A percentile compares a stretch with the other conserved stretches of the same genome.
phyloP scores from a whole-genome alignment of 2,888 invertebrate species.

The Ormyrus labotus region DNA sequence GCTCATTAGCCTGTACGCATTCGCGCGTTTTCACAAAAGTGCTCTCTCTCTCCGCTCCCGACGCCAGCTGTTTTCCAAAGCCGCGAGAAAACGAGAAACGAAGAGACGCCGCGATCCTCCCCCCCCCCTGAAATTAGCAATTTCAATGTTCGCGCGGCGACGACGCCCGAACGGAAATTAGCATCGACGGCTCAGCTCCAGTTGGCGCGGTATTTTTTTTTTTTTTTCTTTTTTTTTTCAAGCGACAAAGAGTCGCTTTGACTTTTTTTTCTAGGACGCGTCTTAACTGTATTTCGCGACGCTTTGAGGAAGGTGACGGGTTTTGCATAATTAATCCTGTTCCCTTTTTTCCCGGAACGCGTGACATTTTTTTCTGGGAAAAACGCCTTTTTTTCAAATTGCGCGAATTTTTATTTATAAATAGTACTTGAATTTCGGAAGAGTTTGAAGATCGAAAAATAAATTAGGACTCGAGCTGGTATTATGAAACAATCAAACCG shows the following conservation, averaged over 20 bases:
- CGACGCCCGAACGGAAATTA: conserved; percentile 42
- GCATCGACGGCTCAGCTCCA: conserved; percentile 44
- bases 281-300: conserved; percentile 38
- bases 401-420: not conserved
- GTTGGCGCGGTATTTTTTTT: conserved; percentile 44
- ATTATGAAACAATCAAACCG: not conserved
- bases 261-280: conserved; percentile 30
- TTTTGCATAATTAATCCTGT: conserved; percentile 3
- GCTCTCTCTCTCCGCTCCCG: not conserved
- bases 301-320: conserved; percentile 13
- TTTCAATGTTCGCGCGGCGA: conserved; percentile 34
- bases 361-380: too few relatives aligned
- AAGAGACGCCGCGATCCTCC: not conserved
- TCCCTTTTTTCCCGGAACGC: too few relatives aligned
- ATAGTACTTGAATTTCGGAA: not conserved
- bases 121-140: conserved; percentile 40
- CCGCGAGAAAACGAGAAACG: not conserved
- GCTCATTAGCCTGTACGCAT: conserved; percentile 18
- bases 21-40: conserved; percentile 9
- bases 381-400: too few relatives aligned
- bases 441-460: not conserved
- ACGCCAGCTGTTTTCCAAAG: conserved; percentile 6
- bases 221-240: not conserved
- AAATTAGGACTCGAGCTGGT: not conserved
- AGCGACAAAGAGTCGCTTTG: conserved; percentile 19